phyloP scores from a whole-genome alignment of 2,797 vertebrate genomes.

The Pseudomugil tenellus region DNA sequence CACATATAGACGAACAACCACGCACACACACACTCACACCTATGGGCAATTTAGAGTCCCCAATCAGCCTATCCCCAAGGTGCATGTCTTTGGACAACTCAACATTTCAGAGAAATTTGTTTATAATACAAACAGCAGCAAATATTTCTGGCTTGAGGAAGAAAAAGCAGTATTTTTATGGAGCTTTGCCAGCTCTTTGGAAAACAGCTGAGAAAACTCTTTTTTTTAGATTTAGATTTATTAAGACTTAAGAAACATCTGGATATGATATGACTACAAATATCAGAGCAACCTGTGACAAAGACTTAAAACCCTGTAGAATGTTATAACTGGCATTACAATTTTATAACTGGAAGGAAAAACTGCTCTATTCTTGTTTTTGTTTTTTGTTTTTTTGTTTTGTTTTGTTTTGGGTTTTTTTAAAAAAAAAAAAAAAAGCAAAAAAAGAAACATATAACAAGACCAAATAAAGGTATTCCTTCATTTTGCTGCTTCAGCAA shows the following conservation, averaged over 20 bases:
- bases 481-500: not conserved
- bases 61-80: too few species aligned
- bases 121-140: conserved; percentile 1
- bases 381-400: too few species aligned
- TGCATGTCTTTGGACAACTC: too few species aligned
- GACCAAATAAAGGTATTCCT: too few species aligned
- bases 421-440: not conserved
- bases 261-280: not conserved
- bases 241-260: not conserved
- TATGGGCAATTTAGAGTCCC: too few species aligned
- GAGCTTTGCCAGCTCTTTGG: too few species aligned
- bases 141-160: not conserved
- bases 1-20: too few species aligned
- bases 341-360: not conserved
- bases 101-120: conserved; percentile 2
- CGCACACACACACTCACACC: too few species aligned
- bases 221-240: not conserved
- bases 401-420: too few species aligned
- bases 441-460: too few species aligned
- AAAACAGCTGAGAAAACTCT: conserved; percentile 1
- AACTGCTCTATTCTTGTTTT: not conserved
- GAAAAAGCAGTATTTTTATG: too few species aligned
- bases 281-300: not conserved
- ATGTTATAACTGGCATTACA: not conserved
- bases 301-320: not conserved